Base-by-base conservation (phyloP, 2,113 vertebrate species). In the Typhlomys cinereus region DNA sequence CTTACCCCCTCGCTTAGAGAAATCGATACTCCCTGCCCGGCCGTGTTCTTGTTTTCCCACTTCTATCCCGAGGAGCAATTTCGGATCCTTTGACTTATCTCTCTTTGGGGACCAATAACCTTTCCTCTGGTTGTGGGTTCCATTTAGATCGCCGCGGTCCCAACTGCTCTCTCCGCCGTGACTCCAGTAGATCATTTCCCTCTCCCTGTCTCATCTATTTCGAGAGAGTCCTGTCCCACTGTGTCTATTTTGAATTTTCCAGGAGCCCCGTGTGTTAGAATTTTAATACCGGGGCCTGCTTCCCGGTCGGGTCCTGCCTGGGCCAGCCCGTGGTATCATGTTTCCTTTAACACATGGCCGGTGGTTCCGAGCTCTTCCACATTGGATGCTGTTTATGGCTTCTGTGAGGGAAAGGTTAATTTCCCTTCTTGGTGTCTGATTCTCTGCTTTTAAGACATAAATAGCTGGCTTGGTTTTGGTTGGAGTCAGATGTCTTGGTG, bases 201-300 rank as follows among this genome's bases (percentile, higher is more conserved):
- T 97, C 88, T 97, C 92, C 91, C 70, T 94, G 96, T 94, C 2
- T 3, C 96, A 96, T 96, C 97, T 95, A 85, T 96, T 95, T 92
- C 96, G 94, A 97, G 88, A 66, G 93, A 98, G 95, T 96, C 96
- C 94, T 98, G 95, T 96, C 97, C 94, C 96, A 78, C 97, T 97
- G 95, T 97, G 95, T 61, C 95, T 98, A 96, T 95, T 96, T 96
- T 96, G 95, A 93, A 84, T 96, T 98, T 98, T 97, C 97, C 97
- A 97, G 97, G 97, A 98, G 97, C 96, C 95, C 96, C 66, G 9
- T 89, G 96, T 75, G 94, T 96, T 96, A 96, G 97, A 96, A 97
- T 98, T 98, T 98, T 98, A 98, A 97, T 97, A 97, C 96, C 92
- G 86, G 95, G 96, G 96, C 71, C 98, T 98, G 98, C 98, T 98